Percentiles rank a stretch among this genome's conserved stretches.
Conservation (phyloP, 2,888 invertebrate species). For the Pachymerium ferrugineum region DNA sequence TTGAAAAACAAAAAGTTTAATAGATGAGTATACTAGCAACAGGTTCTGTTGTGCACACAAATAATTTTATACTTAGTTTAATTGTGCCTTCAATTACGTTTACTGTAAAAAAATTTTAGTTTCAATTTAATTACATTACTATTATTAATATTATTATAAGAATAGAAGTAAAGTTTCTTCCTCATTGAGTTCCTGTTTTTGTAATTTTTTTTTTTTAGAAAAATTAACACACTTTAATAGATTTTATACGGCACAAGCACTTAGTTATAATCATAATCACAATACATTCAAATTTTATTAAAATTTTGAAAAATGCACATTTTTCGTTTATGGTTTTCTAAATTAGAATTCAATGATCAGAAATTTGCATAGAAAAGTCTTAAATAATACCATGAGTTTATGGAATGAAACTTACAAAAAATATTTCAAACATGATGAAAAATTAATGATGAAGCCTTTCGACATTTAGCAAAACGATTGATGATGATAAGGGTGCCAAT, state of each 20-base stretch:
- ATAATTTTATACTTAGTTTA: conserved; percentile 20
- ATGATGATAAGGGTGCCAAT: conserved; percentile 4
- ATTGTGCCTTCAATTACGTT: conserved; percentile 11
- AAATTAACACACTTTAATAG: background rate
- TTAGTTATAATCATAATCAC: background rate
- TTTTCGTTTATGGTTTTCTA: background rate
- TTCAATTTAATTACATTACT: too few relatives aligned
- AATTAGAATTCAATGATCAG: background rate
- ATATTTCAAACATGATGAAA: conserved; percentile 10
- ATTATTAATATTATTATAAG: conserved; percentile 1
- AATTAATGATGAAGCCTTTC: background rate
- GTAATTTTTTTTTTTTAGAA: conserved; percentile 7
- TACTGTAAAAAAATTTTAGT: background rate
- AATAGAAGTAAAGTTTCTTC: background rate
- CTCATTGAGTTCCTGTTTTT: too few relatives aligned
- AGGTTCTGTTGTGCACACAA: conserved; percentile 10
- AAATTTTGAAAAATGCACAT: background rate
- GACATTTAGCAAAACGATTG: background rate
- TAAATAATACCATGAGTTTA: background rate
- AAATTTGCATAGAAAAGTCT: conserved; percentile 7
- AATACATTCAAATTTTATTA: conserved; percentile 1
- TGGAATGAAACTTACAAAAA: conserved; percentile 1
- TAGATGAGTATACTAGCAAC: conserved; percentile 4
- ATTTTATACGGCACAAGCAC: background rate
- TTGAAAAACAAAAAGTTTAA: conserved; percentile 1